phyloP scores from a whole-genome alignment of 2,888 invertebrate genomes.

The Cataglyphis rosenhaueri region DNA sequence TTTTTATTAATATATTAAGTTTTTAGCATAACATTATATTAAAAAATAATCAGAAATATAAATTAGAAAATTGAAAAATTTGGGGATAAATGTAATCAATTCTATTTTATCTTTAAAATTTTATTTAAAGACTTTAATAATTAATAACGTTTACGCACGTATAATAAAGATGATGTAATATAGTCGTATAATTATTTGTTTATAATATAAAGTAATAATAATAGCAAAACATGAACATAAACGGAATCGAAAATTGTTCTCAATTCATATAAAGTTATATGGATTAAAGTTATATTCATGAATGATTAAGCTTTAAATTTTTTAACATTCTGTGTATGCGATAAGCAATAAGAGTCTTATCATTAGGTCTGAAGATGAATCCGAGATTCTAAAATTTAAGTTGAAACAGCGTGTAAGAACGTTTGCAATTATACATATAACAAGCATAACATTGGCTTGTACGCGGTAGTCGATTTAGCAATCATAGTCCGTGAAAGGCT shows the following conservation, averaged over 20 bases:
- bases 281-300: neutral
- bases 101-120: neutral
- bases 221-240: neutral
- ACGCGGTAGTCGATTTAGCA: constrained; percentile 31
- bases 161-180: neutral
- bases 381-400: neutral
- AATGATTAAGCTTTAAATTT: neutral
- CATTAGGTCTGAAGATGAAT: neutral
- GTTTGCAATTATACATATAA: neutral
- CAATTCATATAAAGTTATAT: neutral
- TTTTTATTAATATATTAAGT: neutral
- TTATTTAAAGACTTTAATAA: neutral
- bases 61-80: neutral
- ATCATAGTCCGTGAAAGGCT: constrained; percentile 25
- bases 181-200: neutral
- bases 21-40: neutral
- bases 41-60: neutral
- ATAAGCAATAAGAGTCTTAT: neutral
- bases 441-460: constrained; percentile 9
- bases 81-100: neutral
- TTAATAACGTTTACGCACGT: neutral
- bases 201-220: neutral
- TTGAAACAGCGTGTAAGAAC: neutral
- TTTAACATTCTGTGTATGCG: neutral
- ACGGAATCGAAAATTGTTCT: neutral